These are phyloP conservation scores for Caradrina clavipalpis DNA, from an alignment of 2,888 invertebrate species.

Conservation along the genomic window DNA sequence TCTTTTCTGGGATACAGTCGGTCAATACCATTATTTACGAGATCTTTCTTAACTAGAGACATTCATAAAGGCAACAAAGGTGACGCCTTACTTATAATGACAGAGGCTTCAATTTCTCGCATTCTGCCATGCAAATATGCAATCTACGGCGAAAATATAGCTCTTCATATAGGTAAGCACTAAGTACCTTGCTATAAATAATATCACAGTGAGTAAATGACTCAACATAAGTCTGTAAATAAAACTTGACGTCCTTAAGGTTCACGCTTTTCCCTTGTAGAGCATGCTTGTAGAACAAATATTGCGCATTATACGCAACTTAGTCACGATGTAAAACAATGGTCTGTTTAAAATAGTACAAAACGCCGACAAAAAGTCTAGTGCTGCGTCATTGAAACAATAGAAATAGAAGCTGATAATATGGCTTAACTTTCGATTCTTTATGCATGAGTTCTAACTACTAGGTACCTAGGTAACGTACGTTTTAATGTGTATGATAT, in stretches of 20 bases:
- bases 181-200: slow-evolving; percentile 20
- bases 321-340: slow-evolving; percentile 38
- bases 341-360: slow-evolving; percentile 7
- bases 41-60: too few species aligned
- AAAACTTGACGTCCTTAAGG: slow-evolving; percentile 21
- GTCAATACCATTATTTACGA: too few species aligned
- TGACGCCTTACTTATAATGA: not conserved
- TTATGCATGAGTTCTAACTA: not conserved
- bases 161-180: not conserved
- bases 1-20: too few species aligned
- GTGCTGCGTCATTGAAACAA: slow-evolving; percentile 6
- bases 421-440: slow-evolving; percentile 7
- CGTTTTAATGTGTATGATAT: not conserved
- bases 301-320: slow-evolving; percentile 11
- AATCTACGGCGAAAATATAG: not conserved
- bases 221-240: slow-evolving; percentile 8
- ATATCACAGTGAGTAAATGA: slow-evolving; percentile 5
- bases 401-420: slow-evolving; percentile 12
- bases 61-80: too few species aligned
- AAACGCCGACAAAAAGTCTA: not conserved
- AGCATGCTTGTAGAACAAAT: slow-evolving; percentile 7
- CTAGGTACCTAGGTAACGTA: too few species aligned
- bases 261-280: slow-evolving; percentile 7
- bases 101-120: not conserved
- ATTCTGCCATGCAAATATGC: not conserved